Evolutionary conservation across 2,797 vertebrate genomes (phyloP).

Genomic region (Clarias pachynema): DNA sequence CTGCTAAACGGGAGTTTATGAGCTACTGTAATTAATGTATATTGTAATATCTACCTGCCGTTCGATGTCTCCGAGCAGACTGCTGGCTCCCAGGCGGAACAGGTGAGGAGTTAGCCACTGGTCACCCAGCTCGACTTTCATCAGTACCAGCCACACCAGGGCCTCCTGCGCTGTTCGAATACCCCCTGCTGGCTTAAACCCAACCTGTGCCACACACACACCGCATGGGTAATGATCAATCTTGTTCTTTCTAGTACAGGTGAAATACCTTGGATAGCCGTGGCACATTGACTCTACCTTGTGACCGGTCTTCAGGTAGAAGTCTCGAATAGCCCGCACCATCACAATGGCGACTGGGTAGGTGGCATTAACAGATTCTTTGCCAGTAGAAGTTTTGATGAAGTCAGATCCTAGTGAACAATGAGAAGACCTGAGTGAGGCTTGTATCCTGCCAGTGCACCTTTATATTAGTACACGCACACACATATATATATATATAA

Average conservation of each 20-base stretch:
- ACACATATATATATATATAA: not conserved
- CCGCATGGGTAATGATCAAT: not conserved
- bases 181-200: conserved; percentile 95
- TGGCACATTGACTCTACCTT: conserved; percentile 76
- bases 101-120: conserved; percentile 87
- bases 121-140: conserved; percentile 90
- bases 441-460: not conserved
- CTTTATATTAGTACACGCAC: not conserved
- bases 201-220: conserved; percentile 75
- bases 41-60: conserved; percentile 78
- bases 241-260: no score
- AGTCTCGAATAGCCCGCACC: conserved; percentile 91
- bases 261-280: not conserved
- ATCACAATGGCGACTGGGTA: conserved; percentile 91
- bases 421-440: conserved; percentile 17
- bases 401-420: conserved; percentile 89
- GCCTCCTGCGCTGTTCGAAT: conserved; percentile 90
- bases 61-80: conserved; percentile 90
- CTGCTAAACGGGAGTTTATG: not conserved
- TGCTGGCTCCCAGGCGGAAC: conserved; percentile 92
- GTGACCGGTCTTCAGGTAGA: conserved; percentile 85
- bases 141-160: conserved; percentile 87
- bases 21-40: not conserved
- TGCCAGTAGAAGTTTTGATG: conserved; percentile 97
- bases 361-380: conserved; percentile 92